Evolutionary conservation across 2,888 invertebrate genomes (phyloP).

Genomic region (Micropterix aruncella): DNA sequence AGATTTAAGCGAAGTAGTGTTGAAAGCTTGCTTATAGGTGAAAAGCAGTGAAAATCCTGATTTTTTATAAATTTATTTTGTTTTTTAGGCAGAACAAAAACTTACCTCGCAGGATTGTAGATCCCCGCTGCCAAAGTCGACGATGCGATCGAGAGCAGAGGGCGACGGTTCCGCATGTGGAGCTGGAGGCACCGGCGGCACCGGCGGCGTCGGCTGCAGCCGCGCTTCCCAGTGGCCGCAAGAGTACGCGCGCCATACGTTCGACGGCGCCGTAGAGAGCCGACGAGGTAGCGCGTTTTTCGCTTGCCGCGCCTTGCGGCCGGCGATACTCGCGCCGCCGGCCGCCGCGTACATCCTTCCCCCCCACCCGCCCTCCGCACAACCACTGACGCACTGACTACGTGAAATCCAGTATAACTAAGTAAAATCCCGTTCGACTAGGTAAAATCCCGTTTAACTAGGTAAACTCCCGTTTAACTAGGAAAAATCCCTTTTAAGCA

Average conservation of each 20-base stretch:
- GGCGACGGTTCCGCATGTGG: constrained; percentile 30
- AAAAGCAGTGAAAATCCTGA: no score
- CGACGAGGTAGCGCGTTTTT: constrained; percentile 20
- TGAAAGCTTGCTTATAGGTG: no score
- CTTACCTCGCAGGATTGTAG: neutral
- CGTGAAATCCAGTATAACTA: neutral
- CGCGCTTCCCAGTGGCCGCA: constrained; percentile 46
- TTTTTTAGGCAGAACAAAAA: no score
- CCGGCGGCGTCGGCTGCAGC: constrained; percentile 34
- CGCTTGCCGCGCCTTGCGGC: constrained; percentile 50
- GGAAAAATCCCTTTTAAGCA: no score
- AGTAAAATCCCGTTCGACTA: no score
- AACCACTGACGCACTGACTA: constrained; percentile 7
- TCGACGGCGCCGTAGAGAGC: constrained; percentile 32
- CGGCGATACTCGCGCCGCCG: constrained; percentile 76
- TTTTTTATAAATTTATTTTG: no score
- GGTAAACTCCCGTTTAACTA: no score
- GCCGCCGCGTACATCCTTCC: constrained; percentile 77
- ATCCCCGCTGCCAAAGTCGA: constrained; percentile 13
- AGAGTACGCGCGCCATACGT: constrained; percentile 41
- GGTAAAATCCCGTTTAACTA: no score
- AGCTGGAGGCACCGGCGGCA: constrained; percentile 35
- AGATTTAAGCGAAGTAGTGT: no score
- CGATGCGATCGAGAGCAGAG: constrained; percentile 38
- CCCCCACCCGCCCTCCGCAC: constrained; percentile 24